Base-by-base conservation (phyloP, 2,113 vertebrate genomes). In the Rhynchomys soricoides region DNA sequence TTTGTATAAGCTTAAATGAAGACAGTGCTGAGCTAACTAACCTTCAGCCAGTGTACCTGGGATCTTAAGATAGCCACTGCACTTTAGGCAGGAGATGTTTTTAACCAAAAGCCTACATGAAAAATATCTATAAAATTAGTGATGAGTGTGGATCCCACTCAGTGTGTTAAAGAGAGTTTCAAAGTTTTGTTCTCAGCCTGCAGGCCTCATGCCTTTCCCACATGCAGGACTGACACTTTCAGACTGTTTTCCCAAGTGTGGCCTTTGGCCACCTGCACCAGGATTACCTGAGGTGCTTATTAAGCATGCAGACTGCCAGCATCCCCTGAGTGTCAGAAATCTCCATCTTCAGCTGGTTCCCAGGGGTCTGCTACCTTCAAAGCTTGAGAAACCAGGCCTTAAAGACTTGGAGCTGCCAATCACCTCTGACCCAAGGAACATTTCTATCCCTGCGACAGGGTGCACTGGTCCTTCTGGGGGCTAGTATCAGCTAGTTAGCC, bases 71-170 rank as follows among this genome's bases (percentile, higher is more conserved):
- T 95, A 96, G 10, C 98, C 90, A 78, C 86, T 97, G 96, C 93
- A 75, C 98, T 98, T 98, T 97, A 97, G 96, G 94, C 95, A 98
- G 98, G 97, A 96, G 98, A 98, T 98, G 95, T 98, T 98, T 82
- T 94, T 91, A 98, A 98, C 98, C 98, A 98, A 97, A 98, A 98
- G 98, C 97, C 98, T 98, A 96, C 97, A 97, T 98, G 98, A 98
- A 98, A 93, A 98, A 98, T 97, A 98, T 95, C 97, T 98, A 98
- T 96, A 98, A 98, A 98, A 98, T 98, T 98, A 98, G 98, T 98
- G 98, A 98, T 95, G 97, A 97, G 92, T 97, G 96, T 97, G 98
- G 68, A 97, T 98, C 97, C 97, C 96, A 96, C 96, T 89, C 98
- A 98, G 90, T 87, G 89, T 75, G 97, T 95, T 78, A 93, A 96